These are phyloP conservation scores for Ceratina calcarata DNA, from an alignment of 1,140 invertebrate genomes.

Conservation along the genomic window DNA sequence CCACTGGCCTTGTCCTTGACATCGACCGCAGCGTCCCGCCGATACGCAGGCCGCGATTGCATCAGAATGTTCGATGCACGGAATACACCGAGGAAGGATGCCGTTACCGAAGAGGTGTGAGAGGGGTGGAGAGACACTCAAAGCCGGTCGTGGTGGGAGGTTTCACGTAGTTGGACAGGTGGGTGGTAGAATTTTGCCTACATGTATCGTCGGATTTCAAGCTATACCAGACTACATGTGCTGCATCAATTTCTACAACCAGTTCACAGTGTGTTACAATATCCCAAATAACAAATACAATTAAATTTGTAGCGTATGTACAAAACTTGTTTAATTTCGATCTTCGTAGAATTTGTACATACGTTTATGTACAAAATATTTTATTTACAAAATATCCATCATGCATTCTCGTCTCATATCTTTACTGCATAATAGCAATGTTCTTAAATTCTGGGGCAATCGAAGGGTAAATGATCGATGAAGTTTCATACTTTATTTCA, in stretches of 20 bases:
- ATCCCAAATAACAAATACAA: not conserved
- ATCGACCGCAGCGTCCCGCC: constrained; percentile 78
- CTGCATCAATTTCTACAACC: not conserved
- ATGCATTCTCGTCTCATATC: no score
- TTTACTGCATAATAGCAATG: no score
- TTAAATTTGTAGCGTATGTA: constrained; percentile 9
- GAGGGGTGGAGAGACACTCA: not conserved
- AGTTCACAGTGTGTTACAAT: no score
- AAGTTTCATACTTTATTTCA: constrained; percentile 36
- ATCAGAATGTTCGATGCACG: constrained; percentile 71
- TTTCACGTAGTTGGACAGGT: constrained; percentile 12
- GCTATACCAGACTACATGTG: not conserved
- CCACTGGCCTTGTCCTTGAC: constrained; percentile 77
- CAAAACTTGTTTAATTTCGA: constrained; percentile 20
- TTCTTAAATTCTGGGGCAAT: not conserved
- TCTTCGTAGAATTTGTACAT: not conserved
- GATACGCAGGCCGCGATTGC: constrained; percentile 74
- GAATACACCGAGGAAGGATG: constrained; percentile 53
- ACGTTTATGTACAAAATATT: constrained; percentile 26
- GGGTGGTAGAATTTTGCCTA: not conserved
- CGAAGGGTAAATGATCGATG: not conserved
- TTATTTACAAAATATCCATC: not conserved
- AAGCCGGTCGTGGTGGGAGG: not conserved
- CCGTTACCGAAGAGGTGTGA: constrained; percentile 3
- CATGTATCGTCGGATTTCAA: not conserved